Percentiles rank a stretch among this genome's conserved stretches.
Conservation (phyloP, 2,113 vertebrate genomes). For the Gobio gobio region DNA sequence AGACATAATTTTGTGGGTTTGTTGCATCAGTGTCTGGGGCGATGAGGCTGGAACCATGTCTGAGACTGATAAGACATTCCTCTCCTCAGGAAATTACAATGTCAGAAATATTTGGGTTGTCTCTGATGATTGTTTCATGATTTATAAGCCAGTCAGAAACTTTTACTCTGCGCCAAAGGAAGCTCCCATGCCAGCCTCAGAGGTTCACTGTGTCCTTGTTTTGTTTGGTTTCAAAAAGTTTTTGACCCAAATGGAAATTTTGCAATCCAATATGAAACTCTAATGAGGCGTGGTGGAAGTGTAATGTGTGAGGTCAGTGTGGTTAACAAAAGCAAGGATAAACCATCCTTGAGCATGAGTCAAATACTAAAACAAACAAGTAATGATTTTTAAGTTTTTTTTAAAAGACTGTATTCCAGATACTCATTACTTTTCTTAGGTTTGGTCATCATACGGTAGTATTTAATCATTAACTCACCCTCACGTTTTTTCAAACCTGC, state of each 20-base stretch:
- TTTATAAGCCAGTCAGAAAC: slow-evolving; percentile 25
- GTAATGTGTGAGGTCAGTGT: not conserved
- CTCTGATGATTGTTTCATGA: slow-evolving; percentile 21
- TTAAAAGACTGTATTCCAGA: not conserved
- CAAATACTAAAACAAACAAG: not conserved
- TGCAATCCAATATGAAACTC: not conserved
- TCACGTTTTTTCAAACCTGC: too few species aligned
- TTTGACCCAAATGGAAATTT: slow-evolving; percentile 28
- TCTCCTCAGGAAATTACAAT: slow-evolving; percentile 37
- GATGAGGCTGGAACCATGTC: slow-evolving; percentile 38
- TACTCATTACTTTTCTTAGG: not conserved
- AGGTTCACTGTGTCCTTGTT: not conserved
- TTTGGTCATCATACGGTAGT: not conserved
- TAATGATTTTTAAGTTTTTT: not conserved
- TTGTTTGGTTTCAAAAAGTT: slow-evolving; percentile 8
- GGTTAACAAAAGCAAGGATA: not conserved
- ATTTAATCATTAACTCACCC: not conserved
- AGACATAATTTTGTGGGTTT: slow-evolving; percentile 26
- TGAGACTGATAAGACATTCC: slow-evolving; percentile 26
- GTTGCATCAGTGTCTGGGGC: slow-evolving; percentile 19
- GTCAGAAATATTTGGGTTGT: slow-evolving; percentile 30
- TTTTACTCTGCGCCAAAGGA: slow-evolving; percentile 9
- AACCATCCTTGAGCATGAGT: not conserved
- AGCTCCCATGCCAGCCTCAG: not conserved
- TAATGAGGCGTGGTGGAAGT: not conserved